Evolutionary conservation across 2,888 invertebrate species (phyloP).

Genomic region (Aspidiotus rigidus): DNA sequence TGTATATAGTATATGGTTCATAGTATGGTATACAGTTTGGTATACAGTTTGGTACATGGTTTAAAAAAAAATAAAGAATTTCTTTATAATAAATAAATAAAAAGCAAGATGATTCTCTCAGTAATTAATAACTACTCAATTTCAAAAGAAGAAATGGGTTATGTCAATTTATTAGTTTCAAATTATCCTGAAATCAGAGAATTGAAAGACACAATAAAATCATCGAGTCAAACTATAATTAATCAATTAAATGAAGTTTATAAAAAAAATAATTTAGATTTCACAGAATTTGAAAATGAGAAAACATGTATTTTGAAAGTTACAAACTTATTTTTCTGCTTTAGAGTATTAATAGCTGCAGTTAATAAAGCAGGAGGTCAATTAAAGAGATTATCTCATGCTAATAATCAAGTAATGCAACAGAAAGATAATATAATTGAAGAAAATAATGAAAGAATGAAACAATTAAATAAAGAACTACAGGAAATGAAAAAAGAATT

Average conservation of each 20-base stretch:
- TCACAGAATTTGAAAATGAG: constrained; percentile 2
- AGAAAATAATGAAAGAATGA: not conserved
- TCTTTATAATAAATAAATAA: constrained; percentile 4
- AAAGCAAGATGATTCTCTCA: not conserved
- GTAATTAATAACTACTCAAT: constrained; percentile 4
- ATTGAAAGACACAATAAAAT: not conserved
- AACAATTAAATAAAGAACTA: constrained; percentile 4
- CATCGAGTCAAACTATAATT: constrained; percentile 4
- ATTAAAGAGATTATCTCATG: not conserved
- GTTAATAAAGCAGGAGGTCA: constrained; percentile 4
- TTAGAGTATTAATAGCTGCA: constrained; percentile 4
- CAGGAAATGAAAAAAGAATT: not conserved
- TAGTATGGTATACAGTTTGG: not conserved
- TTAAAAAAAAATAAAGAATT: not conserved
- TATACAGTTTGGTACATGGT: constrained; percentile 4
- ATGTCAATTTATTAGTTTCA: constrained; percentile 1
- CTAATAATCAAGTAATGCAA: constrained; percentile 1
- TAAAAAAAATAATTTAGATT: constrained; percentile 1
- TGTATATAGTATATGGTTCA: too few relatives aligned
- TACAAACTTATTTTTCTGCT: constrained; percentile 1
- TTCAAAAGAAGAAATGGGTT: constrained; percentile 2
- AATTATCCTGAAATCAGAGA: not conserved
- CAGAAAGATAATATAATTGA: constrained; percentile 4
- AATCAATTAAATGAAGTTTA: constrained; percentile 1
- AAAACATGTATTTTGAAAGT: constrained; percentile 4